A percentile compares a stretch with the other conserved stretches of the same genome.
Evolutionary conservation across 2,797 vertebrate genomes (phyloP).

Genomic region (Leptatherina wallacei): DNA sequence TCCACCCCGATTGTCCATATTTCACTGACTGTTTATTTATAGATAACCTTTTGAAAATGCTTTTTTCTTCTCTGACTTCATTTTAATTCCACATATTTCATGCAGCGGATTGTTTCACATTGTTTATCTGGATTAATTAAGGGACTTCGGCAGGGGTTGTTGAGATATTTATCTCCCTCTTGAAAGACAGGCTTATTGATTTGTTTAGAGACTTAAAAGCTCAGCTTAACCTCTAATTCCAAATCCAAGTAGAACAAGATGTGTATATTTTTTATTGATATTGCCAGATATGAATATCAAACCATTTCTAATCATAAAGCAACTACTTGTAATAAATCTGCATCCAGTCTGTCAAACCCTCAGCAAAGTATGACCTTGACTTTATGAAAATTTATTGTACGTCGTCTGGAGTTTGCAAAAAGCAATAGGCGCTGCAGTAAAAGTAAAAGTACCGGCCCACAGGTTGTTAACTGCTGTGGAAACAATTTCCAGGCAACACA

Average conservation of each 20-base stretch:
- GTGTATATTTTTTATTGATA: constrained; percentile 61
- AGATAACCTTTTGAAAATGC: not conserved
- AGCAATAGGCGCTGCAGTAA: constrained; percentile 3
- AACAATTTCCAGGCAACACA: constrained; percentile 17
- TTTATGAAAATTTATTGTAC: constrained; percentile 2
- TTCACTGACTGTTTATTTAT: constrained; percentile 6
- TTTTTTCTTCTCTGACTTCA: not conserved
- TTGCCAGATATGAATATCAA: constrained; percentile 56
- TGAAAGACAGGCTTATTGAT: constrained; percentile 67
- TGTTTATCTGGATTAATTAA: constrained; percentile 42
- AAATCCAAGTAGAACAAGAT: constrained; percentile 58
- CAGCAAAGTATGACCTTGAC: constrained; percentile 16
- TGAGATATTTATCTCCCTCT: constrained; percentile 63
- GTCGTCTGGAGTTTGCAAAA: constrained; percentile 10
- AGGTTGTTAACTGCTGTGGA: constrained; percentile 8
- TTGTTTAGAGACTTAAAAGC: constrained; percentile 66
- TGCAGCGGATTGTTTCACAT: constrained; percentile 5
- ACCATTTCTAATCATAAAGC: constrained; percentile 30
- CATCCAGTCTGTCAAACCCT: constrained; percentile 18
- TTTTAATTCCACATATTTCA: constrained; percentile 18
- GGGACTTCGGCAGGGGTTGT: constrained; percentile 16
- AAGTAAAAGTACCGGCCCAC: constrained; percentile 14
- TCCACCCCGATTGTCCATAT: not conserved
- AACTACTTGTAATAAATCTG: constrained; percentile 25
- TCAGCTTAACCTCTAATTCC: constrained; percentile 53